These are phyloP conservation scores for Ornithorhynchus anatinus DNA, from an alignment of 2,113 vertebrate genomes.

Conservation along the genomic window DNA sequence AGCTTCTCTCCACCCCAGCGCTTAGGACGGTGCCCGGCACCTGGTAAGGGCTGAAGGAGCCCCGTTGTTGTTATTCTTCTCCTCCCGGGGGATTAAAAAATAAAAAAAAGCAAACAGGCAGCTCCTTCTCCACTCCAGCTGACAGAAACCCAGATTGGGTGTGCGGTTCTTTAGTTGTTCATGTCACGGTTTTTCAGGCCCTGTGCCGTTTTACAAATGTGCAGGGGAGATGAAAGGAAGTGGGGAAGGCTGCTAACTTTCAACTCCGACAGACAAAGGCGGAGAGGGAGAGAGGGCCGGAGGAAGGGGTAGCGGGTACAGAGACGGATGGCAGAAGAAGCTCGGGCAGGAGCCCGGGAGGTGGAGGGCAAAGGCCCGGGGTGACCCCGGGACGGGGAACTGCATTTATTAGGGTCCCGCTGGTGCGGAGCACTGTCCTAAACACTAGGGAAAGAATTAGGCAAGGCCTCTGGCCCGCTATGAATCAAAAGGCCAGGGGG, in stretches of 20 bases:
- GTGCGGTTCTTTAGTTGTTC: conserved; percentile 67
- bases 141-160: conserved; percentile 21
- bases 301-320: conserved; percentile 32
- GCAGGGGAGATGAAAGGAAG: conserved; percentile 74
- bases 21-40: too few species aligned
- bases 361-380: too few species aligned
- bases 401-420: too few species aligned
- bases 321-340: conserved; percentile 34
- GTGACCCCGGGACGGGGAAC: too few species aligned
- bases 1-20: too few species aligned
- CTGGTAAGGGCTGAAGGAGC: fast-evolving
- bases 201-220: conserved; percentile 72
- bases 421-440: too few species aligned
- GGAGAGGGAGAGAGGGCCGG: conserved; percentile 9
- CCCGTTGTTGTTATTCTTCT: not conserved
- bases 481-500: too few species aligned
- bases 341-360: conserved; percentile 36
- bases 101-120: not conserved
- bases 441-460: too few species aligned
- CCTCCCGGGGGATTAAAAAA: not conserved
- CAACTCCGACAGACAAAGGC: conserved; percentile 69
- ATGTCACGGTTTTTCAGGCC: conserved; percentile 69
- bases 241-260: conserved; percentile 75
- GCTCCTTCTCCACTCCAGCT: conserved; percentile 1
- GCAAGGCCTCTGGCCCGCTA: too few species aligned